phyloP scores from a whole-genome alignment of 2,797 vertebrate genomes.

The Kryptolebias ocellatus region DNA sequence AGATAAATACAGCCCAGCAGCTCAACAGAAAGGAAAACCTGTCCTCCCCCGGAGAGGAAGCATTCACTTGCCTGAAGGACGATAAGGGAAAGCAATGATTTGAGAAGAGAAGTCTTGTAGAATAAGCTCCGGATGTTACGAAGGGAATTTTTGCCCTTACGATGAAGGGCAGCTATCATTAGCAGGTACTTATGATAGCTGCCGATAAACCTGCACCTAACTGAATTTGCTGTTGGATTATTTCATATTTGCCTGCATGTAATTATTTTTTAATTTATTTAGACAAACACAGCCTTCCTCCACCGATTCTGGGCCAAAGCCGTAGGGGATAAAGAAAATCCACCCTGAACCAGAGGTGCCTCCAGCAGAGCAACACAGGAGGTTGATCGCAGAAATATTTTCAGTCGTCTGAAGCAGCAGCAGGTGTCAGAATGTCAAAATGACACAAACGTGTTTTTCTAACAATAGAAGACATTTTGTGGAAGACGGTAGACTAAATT shows the following conservation, averaged over 20 bases:
- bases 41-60: conserved; percentile 41
- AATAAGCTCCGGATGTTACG: conserved; percentile 25
- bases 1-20: conserved; percentile 63
- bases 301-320: conserved; percentile 16
- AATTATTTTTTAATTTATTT: conserved; percentile 42
- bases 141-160: conserved; percentile 18
- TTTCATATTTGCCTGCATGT: conserved; percentile 30
- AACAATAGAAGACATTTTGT: background rate
- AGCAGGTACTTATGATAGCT: conserved; percentile 35
- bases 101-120: conserved; percentile 29
- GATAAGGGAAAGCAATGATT: conserved; percentile 64
- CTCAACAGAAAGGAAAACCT: conserved; percentile 52
- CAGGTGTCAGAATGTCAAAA: background rate
- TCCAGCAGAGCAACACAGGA: background rate
- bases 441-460: background rate
- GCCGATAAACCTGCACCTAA: conserved; percentile 38
- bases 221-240: conserved; percentile 39
- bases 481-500: background rate
- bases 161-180: conserved; percentile 38
- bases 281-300: conserved; percentile 21
- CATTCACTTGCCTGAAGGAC: conserved; percentile 33
- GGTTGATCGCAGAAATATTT: conserved; percentile 13
- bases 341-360: conserved; percentile 7
- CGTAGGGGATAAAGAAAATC: conserved; percentile 6
- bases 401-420: conserved; percentile 3